Evolutionary conservation across 2,113 vertebrate species (phyloP), one percentile per base, ranked within the genome.

Genomic region (Pandion haliaetus): DNA sequence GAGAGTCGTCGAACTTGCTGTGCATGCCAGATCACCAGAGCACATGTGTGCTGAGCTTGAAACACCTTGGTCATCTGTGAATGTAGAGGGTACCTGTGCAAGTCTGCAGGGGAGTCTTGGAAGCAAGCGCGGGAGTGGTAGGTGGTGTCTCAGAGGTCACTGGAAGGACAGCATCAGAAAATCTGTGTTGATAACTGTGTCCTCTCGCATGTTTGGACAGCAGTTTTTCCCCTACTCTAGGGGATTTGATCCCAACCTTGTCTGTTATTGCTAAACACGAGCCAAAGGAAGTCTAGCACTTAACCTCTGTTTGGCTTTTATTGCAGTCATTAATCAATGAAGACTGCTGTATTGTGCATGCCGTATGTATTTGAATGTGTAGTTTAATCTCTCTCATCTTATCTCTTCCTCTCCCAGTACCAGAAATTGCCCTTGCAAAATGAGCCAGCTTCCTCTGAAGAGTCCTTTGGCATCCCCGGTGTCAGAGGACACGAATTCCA

Each of bases 401-500:
- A 81, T 97, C 92, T 97, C 90, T 82, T 94, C 77, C 59, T 63
- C 74, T 52, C 74, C 63, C 96, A 95, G 92, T 85, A 73, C 88
- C 77, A 95, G 88, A 83, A 90, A 95, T 28, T 97, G 86, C 38
- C 97, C 98, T 90, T 98, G 98, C 98, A 98, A 97, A 97, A 98
- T 98, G 99, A 98, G 91, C 96, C 98, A 96, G 93, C 97, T 98
- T 97, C 97, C 98, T 96, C 97, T 80, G 89, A 97, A 97, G 95
- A 96, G 90, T 72, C 95, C 91, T 86, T 97, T 90, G 94, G 97
- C 96, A 95, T 98, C 98, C 91, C 95, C 77, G 19, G 96, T 98
- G 63, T 97, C 98, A 76, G 97, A 98, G 52, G 84, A 95, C 93
- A 70, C 9, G 4, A 88, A 66, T 67, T 98, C 98, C 96, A 97